Evolutionary conservation across 2,888 invertebrate genomes (phyloP), one percentile per base, ranked within the genome.

Genomic region (Drosophila kuntzei): DNA sequence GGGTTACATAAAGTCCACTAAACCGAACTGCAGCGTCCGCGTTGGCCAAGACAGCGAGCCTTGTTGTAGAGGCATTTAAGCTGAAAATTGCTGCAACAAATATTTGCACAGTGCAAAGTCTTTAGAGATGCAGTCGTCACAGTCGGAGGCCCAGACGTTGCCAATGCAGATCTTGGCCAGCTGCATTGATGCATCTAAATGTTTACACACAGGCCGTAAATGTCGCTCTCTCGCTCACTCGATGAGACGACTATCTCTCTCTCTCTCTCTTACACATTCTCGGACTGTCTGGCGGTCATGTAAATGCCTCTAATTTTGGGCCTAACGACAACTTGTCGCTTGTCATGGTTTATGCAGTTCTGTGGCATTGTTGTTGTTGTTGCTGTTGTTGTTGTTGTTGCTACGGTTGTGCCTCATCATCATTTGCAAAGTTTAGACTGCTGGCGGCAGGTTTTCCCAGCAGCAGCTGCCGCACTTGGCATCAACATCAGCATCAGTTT

Each of bases 1-100:
- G 51, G 59, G 18, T 53, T 43, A 59, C 47, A 51, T 37, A 22
- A 62, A 59, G 50, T 63, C 59, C 62, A 62, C 39, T 16, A 29
- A 43, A 18, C 32, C 32, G 16, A 43, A 43, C 36, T 43, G 51
- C 41, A 54, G 18, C 32, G n/a, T 12, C 29, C 39, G 32, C 27
- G 53, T 50, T 72, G 50, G 14, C 39, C 58, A 60, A 57, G 64
- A 54, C 20, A 60, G 50, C 54, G 55, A 66, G 59, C 47, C 78
- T 62, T 43, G 34, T 55, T 58, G 73, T 79, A 41, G 59, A 71
- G 76, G 83, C 71, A 81, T 80, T 89, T 87, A 90, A 87, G 89
- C 85, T 83, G 90, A 89, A 89, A 89, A 89, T 90, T 84, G 87
- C 82, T 80, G 77, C 71, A 64, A 83, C 34, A 90, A 90, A 90